These are phyloP conservation scores for Eilema sororculum DNA, from an alignment of 2,888 invertebrate species.

Conservation along the genomic window DNA sequence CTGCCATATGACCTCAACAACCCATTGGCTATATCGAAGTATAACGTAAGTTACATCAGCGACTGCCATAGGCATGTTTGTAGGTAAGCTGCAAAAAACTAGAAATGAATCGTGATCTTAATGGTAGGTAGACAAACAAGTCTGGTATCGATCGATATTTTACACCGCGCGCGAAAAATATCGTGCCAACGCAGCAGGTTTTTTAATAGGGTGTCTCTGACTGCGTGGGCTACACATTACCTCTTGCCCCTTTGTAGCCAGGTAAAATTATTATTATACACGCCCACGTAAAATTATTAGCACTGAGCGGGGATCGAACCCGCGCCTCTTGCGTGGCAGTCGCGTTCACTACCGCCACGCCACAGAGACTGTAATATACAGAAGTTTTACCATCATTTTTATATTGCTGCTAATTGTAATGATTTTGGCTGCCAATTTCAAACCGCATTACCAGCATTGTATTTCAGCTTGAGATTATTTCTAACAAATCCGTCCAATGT, in stretches of 20 bases:
- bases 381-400: no score
- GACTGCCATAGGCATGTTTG: no score
- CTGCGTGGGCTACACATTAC: background rate
- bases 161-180: background rate
- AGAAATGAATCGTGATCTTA: background rate
- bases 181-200: background rate
- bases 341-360: no score
- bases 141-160: background rate
- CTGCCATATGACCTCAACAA: no score
- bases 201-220: background rate
- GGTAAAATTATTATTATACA: background rate
- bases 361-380: no score
- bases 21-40: no score
- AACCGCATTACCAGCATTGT: background rate
- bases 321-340: no score
- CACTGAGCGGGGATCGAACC: no score
- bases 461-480: background rate
- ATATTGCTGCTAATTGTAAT: no score
- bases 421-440: no score
- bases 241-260: background rate
- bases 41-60: no score
- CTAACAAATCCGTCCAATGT: background rate
- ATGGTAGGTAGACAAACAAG: constrained; percentile 1
- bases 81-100: background rate
- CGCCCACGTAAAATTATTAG: background rate